phyloP scores from a whole-genome alignment of 2,797 vertebrate species.

The Phataginus tetradactyla region DNA sequence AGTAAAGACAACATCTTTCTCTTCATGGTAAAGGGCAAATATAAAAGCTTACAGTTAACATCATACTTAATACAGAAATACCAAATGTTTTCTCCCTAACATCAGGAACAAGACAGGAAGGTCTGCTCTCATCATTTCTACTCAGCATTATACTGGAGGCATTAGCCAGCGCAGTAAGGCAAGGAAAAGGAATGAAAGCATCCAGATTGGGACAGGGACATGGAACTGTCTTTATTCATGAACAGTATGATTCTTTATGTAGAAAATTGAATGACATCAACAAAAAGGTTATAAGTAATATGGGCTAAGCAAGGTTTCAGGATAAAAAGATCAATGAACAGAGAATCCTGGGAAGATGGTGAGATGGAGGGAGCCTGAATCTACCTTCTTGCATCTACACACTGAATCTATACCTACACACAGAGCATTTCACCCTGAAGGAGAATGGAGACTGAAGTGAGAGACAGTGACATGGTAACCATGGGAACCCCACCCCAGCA shows the following conservation, averaged over 20 bases:
- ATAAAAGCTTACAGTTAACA: neutral
- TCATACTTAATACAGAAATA: neutral
- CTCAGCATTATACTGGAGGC: neutral
- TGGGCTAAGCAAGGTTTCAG: neutral
- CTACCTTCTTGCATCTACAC: no score
- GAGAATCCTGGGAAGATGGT: neutral
- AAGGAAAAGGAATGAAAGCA: neutral
- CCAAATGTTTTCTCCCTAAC: neutral
- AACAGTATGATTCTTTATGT: neutral
- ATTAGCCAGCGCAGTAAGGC: neutral
- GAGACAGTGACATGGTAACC: no score
- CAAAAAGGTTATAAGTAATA: neutral
- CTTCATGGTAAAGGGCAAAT: neutral
- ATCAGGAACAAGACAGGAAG: neutral
- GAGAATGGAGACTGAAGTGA: no score
- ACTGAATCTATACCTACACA: no score
- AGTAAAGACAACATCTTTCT: neutral
- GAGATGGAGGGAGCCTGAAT: no score
- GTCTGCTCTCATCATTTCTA: neutral
- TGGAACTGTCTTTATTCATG: neutral
- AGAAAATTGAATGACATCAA: neutral
- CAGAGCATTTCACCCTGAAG: no score
- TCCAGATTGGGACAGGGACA: neutral
- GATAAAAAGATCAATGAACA: neutral
- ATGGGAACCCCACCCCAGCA: no score